Percentiles rank a stretch among this genome's conserved stretches.
These are phyloP conservation scores for Diarsia rubi DNA, from an alignment of 2,888 invertebrate species.

Conservation along the genomic window DNA sequence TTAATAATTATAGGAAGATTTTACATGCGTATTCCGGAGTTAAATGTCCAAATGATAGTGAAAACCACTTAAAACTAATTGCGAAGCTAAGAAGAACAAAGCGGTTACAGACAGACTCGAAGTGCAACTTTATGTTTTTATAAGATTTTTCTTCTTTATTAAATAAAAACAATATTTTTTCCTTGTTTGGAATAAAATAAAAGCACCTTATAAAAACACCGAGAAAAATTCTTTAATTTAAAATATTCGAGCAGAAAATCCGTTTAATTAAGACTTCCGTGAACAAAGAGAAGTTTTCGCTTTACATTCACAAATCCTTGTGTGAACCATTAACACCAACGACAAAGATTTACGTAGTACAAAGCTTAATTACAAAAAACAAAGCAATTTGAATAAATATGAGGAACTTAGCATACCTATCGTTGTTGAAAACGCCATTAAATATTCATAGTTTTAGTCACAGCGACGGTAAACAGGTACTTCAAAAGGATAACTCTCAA, in stretches of 20 bases:
- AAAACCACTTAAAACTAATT: neutral
- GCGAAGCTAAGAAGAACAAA: neutral
- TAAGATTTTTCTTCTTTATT: neutral
- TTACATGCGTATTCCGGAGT: neutral
- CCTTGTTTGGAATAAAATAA: neutral
- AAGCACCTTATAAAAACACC: neutral
- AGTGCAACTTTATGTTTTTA: neutral
- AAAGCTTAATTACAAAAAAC: conserved; percentile 70
- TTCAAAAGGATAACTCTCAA: conserved; percentile 22
- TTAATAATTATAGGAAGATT: too few species aligned
- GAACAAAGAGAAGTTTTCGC: conserved; percentile 42
- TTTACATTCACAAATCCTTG: conserved; percentile 56
- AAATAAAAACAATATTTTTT: neutral
- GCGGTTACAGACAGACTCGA: neutral
- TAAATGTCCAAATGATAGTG: neutral
- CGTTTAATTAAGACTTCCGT: conserved; percentile 21
- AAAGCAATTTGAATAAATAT: conserved; percentile 78
- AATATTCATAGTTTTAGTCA: conserved; percentile 74
- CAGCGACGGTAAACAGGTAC: conserved; percentile 30
- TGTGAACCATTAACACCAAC: conserved; percentile 46
- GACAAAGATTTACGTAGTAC: conserved; percentile 45
- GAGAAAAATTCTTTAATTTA: neutral
- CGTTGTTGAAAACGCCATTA: conserved; percentile 71
- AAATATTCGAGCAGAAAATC: conserved; percentile 4
- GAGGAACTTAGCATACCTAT: conserved; percentile 77